Conservation (phyloP, 1,140 invertebrate species). For the Contarinia nasturtii region DNA sequence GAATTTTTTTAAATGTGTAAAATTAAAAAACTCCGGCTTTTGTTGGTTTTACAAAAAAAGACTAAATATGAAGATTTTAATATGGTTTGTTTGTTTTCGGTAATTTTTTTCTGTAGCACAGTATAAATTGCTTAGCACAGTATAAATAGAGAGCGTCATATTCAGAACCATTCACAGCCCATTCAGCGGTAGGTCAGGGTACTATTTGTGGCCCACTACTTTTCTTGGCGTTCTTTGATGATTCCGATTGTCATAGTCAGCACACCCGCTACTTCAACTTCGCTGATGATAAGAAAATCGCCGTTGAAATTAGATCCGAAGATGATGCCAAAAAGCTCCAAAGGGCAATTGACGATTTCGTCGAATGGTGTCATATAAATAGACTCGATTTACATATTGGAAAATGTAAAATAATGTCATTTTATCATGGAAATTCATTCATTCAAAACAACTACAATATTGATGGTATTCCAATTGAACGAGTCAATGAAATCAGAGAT, state of each 20-base stretch:
- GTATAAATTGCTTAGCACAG: too few relatives aligned
- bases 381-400: too few relatives aligned
- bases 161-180: background rate
- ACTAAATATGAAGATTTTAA: too few relatives aligned
- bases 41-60: too few relatives aligned
- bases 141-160: too few relatives aligned
- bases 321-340: background rate
- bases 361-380: too few relatives aligned
- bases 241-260: background rate
- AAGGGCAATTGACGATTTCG: background rate
- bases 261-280: background rate
- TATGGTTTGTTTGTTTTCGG: too few relatives aligned
- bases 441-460: background rate
- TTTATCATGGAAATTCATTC: background rate
- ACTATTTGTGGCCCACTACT: background rate
- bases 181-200: background rate
- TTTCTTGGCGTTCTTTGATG: too few relatives aligned
- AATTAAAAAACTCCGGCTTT: too few relatives aligned
- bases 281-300: background rate
- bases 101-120: too few relatives aligned
- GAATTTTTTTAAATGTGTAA: too few relatives aligned
- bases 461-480: background rate
- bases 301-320: background rate
- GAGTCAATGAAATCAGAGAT: background rate
- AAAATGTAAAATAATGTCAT: background rate